These are phyloP conservation scores for Drosophila truncata DNA, from an alignment of 1,140 invertebrate species.

Conservation along the genomic window DNA sequence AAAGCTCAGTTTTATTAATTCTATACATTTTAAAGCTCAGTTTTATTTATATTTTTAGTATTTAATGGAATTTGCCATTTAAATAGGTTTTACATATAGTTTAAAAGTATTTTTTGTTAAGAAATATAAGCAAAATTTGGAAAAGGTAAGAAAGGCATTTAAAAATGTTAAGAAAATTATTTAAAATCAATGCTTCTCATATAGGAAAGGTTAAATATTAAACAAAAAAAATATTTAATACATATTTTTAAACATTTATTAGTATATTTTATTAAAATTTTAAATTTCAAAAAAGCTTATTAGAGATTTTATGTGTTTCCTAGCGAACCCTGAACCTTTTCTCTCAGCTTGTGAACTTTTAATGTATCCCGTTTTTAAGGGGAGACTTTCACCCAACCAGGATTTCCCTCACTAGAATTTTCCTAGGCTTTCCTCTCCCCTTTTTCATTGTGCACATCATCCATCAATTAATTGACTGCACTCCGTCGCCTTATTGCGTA, in stretches of 20 bases:
- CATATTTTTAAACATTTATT: not conserved
- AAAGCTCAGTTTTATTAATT: too few relatives aligned
- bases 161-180: not conserved
- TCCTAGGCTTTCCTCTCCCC: not conserved
- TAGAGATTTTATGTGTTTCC: not conserved
- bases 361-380: not conserved
- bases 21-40: too few relatives aligned
- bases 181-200: not conserved
- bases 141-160: not conserved
- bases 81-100: too few relatives aligned
- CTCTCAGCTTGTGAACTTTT: too few relatives aligned
- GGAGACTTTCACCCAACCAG: not conserved
- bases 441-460: constrained; percentile 47
- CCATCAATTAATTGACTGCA: constrained; percentile 70
- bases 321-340: too few relatives aligned
- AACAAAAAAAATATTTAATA: too few relatives aligned
- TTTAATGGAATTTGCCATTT: too few relatives aligned
- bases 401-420: not conserved
- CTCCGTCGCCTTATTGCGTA: constrained; percentile 33
- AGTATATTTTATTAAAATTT: not conserved
- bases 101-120: too few relatives aligned
- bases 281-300: not conserved
- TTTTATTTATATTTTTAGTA: too few relatives aligned
- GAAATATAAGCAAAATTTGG: too few relatives aligned
- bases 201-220: not conserved